Evolutionary conservation across 1,140 invertebrate species (phyloP), one percentile per base, ranked within the genome.

Genomic region (Limonius californicus): DNA sequence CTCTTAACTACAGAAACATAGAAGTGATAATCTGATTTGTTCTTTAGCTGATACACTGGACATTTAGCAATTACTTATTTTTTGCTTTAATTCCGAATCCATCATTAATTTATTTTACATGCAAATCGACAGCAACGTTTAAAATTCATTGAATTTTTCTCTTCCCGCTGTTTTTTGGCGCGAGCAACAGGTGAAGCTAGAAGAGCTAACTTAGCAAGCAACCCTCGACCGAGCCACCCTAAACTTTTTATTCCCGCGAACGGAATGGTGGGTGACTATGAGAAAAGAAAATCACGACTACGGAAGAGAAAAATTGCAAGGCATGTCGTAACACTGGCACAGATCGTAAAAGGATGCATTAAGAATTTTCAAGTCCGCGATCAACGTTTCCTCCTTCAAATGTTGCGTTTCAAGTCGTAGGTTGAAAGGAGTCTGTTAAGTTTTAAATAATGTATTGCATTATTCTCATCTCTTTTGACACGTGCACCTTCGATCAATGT

Each of bases 121-220:
- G 63, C 63, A 65, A 59, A 68, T 63, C 57, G 63, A 61, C 66
- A 65, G 63, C 45, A 61, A 19, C 54, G 58, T 68, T 68, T 68
- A 68, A 65, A 68, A 68, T 68, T 68, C 66, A 68, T 68, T 65
- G 66, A 68, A 68, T 68, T 68, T 67, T 68, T 68, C 63, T 53
- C 63, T 64, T 50, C 53, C 32, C 65, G 59, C 56, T 57, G 64
- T 67, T 67, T 67, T 67, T 64, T 43, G 53, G 32, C 19, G 39
- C 23, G 55, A 39, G 66, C 66, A 68, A 67, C 65, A 67, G 65
- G 65, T 67, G 65, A 57, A 50, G 45, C 14, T 50, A 50, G 45
- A 18, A 50, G 45, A 50, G 45, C 45, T 50, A 50, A 50, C 16
- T 50, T 50, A 50, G 45, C 45, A 50, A 50, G 35, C 35, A 39